Evolutionary conservation across 2,888 invertebrate genomes (phyloP).

Genomic region (Lissocephala sabroskyi): DNA sequence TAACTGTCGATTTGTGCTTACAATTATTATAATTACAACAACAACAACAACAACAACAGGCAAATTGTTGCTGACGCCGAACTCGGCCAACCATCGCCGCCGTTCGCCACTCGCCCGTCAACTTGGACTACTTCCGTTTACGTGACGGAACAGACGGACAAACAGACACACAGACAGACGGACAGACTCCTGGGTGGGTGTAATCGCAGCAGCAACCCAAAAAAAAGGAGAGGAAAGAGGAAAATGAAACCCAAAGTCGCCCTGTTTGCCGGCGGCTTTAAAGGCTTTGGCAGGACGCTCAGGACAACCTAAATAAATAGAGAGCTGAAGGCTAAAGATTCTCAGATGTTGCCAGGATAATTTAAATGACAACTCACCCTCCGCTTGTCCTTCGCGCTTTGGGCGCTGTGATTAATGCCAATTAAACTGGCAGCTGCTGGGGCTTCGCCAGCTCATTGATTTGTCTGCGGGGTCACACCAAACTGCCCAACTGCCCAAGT

Average conservation of each 20-base stretch:
- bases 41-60: slow-evolving; percentile 33
- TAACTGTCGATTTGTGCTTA: slow-evolving; percentile 30
- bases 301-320: slow-evolving; percentile 52
- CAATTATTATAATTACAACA: slow-evolving; percentile 62
- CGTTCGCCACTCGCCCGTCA: too few species aligned
- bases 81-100: neutral
- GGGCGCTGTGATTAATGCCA: slow-evolving; percentile 54
- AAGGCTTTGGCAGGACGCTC: slow-evolving; percentile 40
- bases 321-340: neutral
- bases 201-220: slow-evolving; percentile 39
- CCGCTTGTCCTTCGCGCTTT: slow-evolving; percentile 1
- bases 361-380: slow-evolving; percentile 3
- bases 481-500: too few species aligned
- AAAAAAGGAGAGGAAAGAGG: too few species aligned
- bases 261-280: slow-evolving; percentile 56
- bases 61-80: slow-evolving; percentile 29
- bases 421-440: slow-evolving; percentile 42
- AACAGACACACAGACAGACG: neutral
- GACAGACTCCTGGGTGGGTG: slow-evolving; percentile 26
- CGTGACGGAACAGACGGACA: neutral
- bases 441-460: neutral
- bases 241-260: too few species aligned
- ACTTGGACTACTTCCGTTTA: too few species aligned
- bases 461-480: too few species aligned
- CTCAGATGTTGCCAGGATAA: slow-evolving; percentile 22